Evolutionary conservation across 2,113 vertebrate genomes (phyloP).

Genomic region (Conger conger): DNA sequence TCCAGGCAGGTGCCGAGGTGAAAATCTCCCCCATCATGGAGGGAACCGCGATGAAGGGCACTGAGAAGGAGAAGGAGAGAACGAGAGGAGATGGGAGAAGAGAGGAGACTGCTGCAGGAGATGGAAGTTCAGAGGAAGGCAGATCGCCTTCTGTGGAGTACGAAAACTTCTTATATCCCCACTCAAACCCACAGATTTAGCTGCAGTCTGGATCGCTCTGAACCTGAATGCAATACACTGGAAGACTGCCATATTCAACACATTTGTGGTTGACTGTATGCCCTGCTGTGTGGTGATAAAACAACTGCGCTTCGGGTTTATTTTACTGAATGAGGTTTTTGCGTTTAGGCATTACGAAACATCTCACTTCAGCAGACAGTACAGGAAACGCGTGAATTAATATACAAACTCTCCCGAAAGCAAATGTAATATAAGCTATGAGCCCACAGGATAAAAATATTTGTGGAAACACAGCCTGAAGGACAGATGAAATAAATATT

Average conservation of each 20-base stretch:
- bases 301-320: neutral
- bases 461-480: conserved; percentile 8
- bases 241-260: neutral
- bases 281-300: neutral
- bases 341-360: neutral
- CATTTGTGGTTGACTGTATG: neutral
- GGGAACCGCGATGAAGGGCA: no score
- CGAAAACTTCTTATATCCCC: neutral
- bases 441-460: conserved; percentile 15
- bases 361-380: neutral
- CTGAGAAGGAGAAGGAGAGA: neutral
- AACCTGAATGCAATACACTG: neutral
- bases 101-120: neutral
- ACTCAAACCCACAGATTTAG: neutral
- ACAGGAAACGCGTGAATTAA: neutral
- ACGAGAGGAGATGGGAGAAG: neutral
- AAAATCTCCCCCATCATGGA: no score
- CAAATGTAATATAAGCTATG: conserved; percentile 9
- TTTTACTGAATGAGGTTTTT: neutral
- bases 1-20: no score
- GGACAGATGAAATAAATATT: conserved; percentile 26
- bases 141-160: neutral
- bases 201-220: neutral
- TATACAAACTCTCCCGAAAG: neutral
- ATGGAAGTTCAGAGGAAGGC: neutral